phyloP scores from a whole-genome alignment of 2,797 vertebrate species.

The Anolis apletophallus region DNA sequence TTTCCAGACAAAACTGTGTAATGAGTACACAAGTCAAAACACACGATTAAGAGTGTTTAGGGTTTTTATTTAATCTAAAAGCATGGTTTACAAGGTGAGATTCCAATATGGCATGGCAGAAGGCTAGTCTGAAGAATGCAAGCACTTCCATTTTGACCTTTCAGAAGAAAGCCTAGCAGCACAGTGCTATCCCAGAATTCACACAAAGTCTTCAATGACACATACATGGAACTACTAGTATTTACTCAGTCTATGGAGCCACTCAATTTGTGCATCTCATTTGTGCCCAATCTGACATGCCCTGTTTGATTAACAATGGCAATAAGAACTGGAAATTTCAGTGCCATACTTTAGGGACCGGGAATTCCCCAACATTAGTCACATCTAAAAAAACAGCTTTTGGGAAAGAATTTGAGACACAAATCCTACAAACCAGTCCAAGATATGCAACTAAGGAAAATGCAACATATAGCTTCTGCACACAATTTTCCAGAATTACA shows the following conservation, averaged over 20 bases:
- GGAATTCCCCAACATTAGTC: too few species aligned
- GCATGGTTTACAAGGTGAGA: background rate
- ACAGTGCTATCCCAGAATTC: background rate
- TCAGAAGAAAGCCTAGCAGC: background rate
- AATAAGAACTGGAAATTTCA: background rate
- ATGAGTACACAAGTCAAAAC: background rate
- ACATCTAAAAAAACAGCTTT: background rate
- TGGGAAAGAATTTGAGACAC: background rate
- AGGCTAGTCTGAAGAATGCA: background rate
- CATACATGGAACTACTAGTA: background rate
- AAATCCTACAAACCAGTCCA: background rate
- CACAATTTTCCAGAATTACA: constrained; percentile 10
- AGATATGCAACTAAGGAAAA: background rate
- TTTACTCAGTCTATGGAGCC: background rate
- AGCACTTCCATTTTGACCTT: background rate
- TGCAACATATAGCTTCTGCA: accelerated
- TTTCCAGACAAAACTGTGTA: background rate
- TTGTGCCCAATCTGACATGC: background rate
- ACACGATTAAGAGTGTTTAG: background rate
- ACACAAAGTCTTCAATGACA: background rate
- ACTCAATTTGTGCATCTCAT: background rate
- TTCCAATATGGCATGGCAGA: background rate
- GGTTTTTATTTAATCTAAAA: background rate
- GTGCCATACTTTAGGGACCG: background rate
- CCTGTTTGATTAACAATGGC: background rate